These are phyloP conservation scores for Condylostylus longicornis DNA, from an alignment of 1,140 invertebrate genomes.

Conservation along the genomic window DNA sequence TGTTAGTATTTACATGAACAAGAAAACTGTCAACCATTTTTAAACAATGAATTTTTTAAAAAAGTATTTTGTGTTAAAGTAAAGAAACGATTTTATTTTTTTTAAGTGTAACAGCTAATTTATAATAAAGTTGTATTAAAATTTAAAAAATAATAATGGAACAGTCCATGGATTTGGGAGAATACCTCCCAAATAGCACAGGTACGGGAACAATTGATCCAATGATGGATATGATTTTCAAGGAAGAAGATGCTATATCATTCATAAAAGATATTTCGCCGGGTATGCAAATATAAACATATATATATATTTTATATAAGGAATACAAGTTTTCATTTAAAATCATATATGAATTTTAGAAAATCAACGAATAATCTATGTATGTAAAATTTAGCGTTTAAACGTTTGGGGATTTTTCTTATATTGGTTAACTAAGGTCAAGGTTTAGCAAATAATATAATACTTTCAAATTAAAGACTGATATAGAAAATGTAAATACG, in stretches of 20 bases:
- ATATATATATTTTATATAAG: neutral
- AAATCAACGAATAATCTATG: too few species aligned
- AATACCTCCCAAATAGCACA: conserved; percentile 10
- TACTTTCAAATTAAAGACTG: too few species aligned
- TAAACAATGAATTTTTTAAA: neutral
- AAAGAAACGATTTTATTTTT: conserved; percentile 19
- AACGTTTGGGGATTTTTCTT: conserved; percentile 21
- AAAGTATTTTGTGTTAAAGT: neutral
- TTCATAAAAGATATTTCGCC: conserved; percentile 24
- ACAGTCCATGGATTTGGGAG: conserved; percentile 12
- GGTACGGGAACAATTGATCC: conserved; percentile 15
- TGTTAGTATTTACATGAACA: neutral
- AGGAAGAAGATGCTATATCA: conserved; percentile 23
- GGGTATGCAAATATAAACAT: conserved; percentile 4
- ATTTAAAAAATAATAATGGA: conserved; percentile 6
- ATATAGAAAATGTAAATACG: too few species aligned
- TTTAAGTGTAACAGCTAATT: conserved; percentile 2
- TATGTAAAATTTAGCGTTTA: too few species aligned
- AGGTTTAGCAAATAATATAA: conserved; percentile 11
- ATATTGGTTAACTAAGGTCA: conserved; percentile 20
- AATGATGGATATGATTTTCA: too few species aligned
- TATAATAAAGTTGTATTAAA: neutral
- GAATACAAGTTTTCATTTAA: neutral
- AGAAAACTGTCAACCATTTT: conserved; percentile 1
- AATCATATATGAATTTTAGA: conserved; percentile 24